Percentiles rank a stretch among this genome's conserved stretches.
These are phyloP conservation scores for Pitta sordida DNA, from an alignment of 2,113 vertebrate species.

Conservation along the genomic window DNA sequence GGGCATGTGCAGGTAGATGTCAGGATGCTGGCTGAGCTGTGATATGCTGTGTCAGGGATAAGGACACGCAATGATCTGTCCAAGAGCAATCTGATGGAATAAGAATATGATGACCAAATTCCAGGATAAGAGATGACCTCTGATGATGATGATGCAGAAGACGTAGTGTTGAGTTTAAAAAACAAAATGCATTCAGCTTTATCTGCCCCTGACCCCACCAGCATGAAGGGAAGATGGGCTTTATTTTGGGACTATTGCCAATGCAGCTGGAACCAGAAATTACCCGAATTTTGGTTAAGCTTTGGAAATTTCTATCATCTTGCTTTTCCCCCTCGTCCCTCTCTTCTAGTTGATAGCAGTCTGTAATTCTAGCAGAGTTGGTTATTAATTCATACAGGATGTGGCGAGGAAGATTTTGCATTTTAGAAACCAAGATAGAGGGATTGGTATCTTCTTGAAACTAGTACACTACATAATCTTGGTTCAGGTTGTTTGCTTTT, in stretches of 20 bases:
- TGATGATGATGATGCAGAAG: background rate
- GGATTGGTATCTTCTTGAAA: background rate
- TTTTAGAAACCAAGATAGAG: background rate
- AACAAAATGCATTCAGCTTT: background rate
- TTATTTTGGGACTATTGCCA: background rate
- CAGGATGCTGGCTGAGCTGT: background rate
- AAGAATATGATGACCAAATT: background rate
- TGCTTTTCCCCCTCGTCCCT: background rate
- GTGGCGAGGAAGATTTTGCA: background rate
- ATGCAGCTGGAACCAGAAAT: conserved; percentile 5
- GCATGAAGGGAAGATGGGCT: background rate
- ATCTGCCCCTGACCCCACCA: background rate
- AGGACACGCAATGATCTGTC: background rate
- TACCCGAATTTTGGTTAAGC: background rate
- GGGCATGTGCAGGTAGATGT: background rate
- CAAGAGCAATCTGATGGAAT: background rate
- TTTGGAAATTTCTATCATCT: background rate
- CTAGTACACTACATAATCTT: background rate
- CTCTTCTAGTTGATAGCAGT: background rate
- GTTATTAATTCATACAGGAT: background rate
- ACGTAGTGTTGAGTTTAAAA: background rate
- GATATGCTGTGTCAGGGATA: background rate
- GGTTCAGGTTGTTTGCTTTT: background rate
- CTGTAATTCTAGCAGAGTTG: background rate
- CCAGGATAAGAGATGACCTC: background rate